A percentile compares a stretch with the other conserved stretches of the same genome.
Evolutionary conservation across 2,113 vertebrate genomes (phyloP).

Genomic region (Tricholaema leucomelas): DNA sequence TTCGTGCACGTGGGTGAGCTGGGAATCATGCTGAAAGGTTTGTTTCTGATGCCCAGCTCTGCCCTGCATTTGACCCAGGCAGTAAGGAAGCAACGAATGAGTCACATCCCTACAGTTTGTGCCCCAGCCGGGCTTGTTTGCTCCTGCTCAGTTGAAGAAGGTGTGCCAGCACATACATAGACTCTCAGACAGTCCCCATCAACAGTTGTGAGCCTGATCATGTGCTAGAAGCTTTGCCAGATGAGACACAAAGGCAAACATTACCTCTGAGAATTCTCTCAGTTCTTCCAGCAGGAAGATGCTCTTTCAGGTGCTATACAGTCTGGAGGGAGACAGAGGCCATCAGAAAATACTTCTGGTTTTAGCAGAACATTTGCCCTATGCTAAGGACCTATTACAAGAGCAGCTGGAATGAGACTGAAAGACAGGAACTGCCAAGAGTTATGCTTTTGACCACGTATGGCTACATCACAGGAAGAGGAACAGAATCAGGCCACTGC

Average conservation of each 20-base stretch:
- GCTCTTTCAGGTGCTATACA: background rate
- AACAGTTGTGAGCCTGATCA: fast-evolving
- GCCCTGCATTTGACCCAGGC: background rate
- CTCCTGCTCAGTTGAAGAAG: background rate
- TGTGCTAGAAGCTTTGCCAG: background rate
- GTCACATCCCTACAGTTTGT: fast-evolving
- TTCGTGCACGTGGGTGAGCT: background rate
- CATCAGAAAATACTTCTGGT: background rate
- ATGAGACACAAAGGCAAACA: background rate
- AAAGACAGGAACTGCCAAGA: background rate
- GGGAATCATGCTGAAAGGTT: background rate
- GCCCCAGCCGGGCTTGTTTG: fast-evolving
- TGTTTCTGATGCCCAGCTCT: background rate
- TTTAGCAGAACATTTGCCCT: background rate
- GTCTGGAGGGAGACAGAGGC: background rate
- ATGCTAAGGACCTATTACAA: background rate
- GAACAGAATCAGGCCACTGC: background rate
- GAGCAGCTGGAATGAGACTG: background rate
- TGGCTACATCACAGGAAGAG: background rate
- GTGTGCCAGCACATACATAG: background rate
- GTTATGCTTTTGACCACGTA: background rate
- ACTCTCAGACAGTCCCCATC: background rate
- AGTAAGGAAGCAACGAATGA: background rate
- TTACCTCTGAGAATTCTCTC: background rate
- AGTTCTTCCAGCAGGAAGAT: background rate